phyloP scores from a whole-genome alignment of 1,140 invertebrate species.

The Lordiphosa collinella region DNA sequence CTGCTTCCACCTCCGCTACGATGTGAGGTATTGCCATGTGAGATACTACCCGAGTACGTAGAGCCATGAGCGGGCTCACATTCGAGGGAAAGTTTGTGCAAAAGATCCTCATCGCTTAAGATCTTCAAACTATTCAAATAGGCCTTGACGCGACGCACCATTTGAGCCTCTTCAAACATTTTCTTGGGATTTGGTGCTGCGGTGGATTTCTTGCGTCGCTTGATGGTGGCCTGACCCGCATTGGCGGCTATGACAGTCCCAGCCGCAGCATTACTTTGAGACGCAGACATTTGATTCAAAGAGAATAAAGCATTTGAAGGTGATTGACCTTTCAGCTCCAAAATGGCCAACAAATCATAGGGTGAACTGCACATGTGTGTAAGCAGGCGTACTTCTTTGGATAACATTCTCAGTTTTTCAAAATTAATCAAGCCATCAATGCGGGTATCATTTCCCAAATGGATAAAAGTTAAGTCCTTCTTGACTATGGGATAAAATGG shows the following conservation, averaged over 20 bases:
- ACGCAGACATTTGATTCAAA: constrained; percentile 91
- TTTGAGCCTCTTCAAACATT: constrained; percentile 99
- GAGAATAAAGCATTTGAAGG: constrained; percentile 93
- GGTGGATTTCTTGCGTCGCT: constrained; percentile 93
- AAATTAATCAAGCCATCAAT: constrained; percentile 98
- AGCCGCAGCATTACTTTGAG: constrained; percentile 75
- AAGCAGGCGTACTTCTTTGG: constrained; percentile 96
- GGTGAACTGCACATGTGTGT: constrained; percentile 98
- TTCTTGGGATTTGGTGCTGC: constrained; percentile 96
- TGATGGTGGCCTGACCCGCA: constrained; percentile 90
- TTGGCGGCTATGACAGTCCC: constrained; percentile 67
- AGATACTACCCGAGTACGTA: constrained; percentile 81
- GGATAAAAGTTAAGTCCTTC: constrained; percentile 99
- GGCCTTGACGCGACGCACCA: constrained; percentile 97
- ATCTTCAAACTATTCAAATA: constrained; percentile 95
- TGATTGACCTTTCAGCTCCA: constrained; percentile 91
- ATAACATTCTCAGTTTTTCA: constrained; percentile 99
- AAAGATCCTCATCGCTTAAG: constrained; percentile 91
- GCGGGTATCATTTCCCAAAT: constrained; percentile 96
- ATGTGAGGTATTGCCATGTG: constrained; percentile 66
- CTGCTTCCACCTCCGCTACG: constrained; percentile 76
- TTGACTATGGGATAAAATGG: constrained; percentile 97
- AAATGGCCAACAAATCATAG: constrained; percentile 90
- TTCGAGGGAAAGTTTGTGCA: constrained; percentile 93
- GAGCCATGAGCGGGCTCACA: constrained; percentile 88